These are phyloP conservation scores for Ormyrus nitidulus DNA, from an alignment of 2,888 invertebrate species.

Conservation along the genomic window DNA sequence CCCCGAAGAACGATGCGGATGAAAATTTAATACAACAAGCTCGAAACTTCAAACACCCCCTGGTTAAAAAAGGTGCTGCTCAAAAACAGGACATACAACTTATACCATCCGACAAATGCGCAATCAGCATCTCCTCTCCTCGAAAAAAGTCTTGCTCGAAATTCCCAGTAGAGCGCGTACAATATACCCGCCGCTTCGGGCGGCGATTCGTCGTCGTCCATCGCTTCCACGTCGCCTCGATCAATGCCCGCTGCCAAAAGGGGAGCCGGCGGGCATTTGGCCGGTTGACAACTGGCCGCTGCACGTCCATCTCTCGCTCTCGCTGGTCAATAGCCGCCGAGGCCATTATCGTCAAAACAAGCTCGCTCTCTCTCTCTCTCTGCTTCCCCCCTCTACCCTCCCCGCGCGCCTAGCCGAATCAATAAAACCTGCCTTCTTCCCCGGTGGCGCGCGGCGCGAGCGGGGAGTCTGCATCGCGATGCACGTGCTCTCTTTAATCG, in stretches of 20 bases:
- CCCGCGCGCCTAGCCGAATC: constrained; percentile 26
- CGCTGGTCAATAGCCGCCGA: constrained; percentile 63
- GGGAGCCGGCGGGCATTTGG: constrained; percentile 49
- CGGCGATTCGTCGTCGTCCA: too few species aligned
- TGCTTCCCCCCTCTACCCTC: not conserved
- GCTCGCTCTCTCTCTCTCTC: constrained; percentile 25
- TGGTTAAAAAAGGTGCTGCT: too few species aligned
- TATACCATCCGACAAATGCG: too few species aligned
- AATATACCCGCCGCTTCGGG: too few species aligned
- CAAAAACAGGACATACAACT: too few species aligned
- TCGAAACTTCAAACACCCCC: too few species aligned
- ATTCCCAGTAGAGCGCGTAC: too few species aligned
- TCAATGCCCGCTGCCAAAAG: constrained; percentile 23
- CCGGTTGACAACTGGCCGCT: constrained; percentile 52
- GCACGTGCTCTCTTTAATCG: constrained; percentile 30
- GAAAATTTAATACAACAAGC: too few species aligned
- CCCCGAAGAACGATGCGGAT: too few species aligned
- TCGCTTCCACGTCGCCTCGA: not conserved
- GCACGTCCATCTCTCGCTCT: constrained; percentile 14
- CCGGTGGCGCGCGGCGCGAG: constrained; percentile 14
- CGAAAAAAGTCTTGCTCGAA: too few species aligned
- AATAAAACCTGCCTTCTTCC: constrained; percentile 43
- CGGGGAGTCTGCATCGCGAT: not conserved
- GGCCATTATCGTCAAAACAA: constrained; percentile 63
- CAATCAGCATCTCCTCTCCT: too few species aligned